Percentiles rank a stretch among this genome's conserved stretches.
phyloP scores from a whole-genome alignment of 2,797 vertebrate species.

The Poecile montanus region DNA sequence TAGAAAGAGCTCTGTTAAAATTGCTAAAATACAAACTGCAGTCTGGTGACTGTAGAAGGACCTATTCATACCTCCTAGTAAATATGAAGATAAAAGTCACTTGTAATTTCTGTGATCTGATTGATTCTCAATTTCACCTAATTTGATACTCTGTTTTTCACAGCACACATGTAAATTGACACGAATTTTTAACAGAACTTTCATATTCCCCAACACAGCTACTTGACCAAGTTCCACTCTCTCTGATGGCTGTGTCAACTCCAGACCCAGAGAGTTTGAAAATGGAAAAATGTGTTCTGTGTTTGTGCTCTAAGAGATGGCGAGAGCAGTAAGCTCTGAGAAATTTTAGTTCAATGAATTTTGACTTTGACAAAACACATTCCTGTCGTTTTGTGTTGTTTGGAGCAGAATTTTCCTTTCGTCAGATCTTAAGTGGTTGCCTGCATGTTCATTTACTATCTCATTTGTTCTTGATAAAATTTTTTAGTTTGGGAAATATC shows the following conservation, averaged over 20 bases:
- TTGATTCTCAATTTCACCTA: background rate
- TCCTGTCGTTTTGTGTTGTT: background rate
- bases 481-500: background rate
- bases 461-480: constrained; percentile 13
- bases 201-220: background rate
- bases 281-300: background rate
- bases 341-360: constrained; percentile 11
- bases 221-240: background rate
- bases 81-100: background rate
- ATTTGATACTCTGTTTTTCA: background rate
- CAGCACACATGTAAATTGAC: background rate
- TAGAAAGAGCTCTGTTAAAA: background rate
- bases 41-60: background rate
- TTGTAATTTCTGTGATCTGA: background rate
- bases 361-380: background rate
- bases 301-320: background rate
- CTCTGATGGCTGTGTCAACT: background rate
- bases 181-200: background rate
- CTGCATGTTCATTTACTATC: background rate
- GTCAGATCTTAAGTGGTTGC: background rate
- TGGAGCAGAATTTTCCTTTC: constrained; percentile 19
- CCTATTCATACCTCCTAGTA: background rate
- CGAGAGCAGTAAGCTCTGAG: background rate
- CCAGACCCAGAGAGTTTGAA: background rate
- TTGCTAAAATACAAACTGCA: background rate